phyloP scores from a whole-genome alignment of 2,888 invertebrate species.

The Schizotus pectinicornis region DNA sequence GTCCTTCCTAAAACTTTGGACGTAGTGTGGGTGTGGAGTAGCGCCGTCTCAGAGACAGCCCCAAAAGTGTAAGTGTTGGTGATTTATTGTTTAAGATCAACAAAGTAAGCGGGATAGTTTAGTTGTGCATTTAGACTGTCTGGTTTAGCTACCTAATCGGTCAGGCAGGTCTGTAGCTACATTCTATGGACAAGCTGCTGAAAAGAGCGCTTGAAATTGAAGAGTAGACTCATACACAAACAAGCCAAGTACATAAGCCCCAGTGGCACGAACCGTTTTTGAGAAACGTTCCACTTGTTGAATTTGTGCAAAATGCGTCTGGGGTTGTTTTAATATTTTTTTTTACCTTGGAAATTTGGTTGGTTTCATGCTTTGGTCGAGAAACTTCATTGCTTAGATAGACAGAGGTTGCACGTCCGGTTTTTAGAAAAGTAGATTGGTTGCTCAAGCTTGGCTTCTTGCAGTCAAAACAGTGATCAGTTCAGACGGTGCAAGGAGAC shows the following conservation, averaged over 20 bases:
- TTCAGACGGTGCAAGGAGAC: not conserved
- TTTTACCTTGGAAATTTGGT: not conserved
- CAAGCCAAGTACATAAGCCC: slow-evolving; percentile 53
- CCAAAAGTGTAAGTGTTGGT: slow-evolving; percentile 33
- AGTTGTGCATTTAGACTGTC: slow-evolving; percentile 39
- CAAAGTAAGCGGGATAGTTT: slow-evolving; percentile 53
- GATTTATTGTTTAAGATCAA: slow-evolving; percentile 50
- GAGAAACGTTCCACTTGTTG: not conserved
- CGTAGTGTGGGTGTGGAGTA: slow-evolving; percentile 13
- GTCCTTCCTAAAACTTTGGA: slow-evolving; percentile 1
- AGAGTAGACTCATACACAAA: slow-evolving; percentile 43
- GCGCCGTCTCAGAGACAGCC: slow-evolving; percentile 13
- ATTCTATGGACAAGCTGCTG: slow-evolving; percentile 57
- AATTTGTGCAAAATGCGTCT: not conserved
- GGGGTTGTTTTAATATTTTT: not conserved
- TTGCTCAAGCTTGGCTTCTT: not conserved
- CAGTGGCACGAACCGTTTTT: slow-evolving; percentile 12
- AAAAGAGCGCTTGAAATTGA: slow-evolving; percentile 37
- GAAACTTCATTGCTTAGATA: not conserved
- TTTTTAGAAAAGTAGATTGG: not conserved
- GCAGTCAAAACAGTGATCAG: not conserved
- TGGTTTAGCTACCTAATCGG: slow-evolving; percentile 46
- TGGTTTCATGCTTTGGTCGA: not conserved
- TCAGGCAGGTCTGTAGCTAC: slow-evolving; percentile 59
- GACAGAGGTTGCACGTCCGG: slow-evolving; percentile 1